Evolutionary conservation across 1,140 invertebrate species (phyloP), one percentile per base, ranked within the genome.

Genomic region (Drosophila kepulauana): DNA sequence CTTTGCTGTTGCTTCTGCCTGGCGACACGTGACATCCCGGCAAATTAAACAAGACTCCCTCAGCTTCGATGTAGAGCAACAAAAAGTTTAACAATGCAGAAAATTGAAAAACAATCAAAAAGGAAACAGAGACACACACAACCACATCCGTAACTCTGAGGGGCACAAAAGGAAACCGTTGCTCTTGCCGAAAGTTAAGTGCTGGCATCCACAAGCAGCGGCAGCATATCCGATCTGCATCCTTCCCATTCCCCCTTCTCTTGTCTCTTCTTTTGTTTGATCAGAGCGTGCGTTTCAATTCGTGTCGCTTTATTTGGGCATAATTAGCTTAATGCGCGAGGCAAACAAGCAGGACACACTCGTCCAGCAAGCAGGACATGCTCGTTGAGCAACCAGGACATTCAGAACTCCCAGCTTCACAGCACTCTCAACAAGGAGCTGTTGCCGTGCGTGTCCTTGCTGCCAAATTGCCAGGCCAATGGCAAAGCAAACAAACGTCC

Each of bases 101-200:
- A 92, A 92, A 92, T 92, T 86, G 84, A 91, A 91, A 91, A 91
- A 92, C 87, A 91, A 92, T 91, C 77, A 79, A 56, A 85, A 56
- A 38, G 35, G 13, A 16, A 41, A 20, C 33, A 52, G 33, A 51
- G 11, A 54, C 30, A 68, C 58, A 73, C 64, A 67, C 75, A 69
- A 78, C 84, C 80, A 77, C 81, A 52, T 38, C 52, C 10, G 43
- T 20, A 45, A 10, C 35, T 10, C 20, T 20, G 13, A 7, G 41
- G 43, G 13, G 7, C 33, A 38, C 38, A 43, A 51, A 51, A 35
- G 25, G 33, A 43, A 64, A 58, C 5, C 52, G 35, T 45, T 38
- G 49, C 56, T 38, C 25, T 33, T 52, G 43, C 28, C 43, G 73
- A 75, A 88, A 87, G 84, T 84, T 84, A 88, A 88, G 85, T 88